phyloP scores from a whole-genome alignment of 2,888 invertebrate genomes.

The Dicyrtomina minuta region DNA sequence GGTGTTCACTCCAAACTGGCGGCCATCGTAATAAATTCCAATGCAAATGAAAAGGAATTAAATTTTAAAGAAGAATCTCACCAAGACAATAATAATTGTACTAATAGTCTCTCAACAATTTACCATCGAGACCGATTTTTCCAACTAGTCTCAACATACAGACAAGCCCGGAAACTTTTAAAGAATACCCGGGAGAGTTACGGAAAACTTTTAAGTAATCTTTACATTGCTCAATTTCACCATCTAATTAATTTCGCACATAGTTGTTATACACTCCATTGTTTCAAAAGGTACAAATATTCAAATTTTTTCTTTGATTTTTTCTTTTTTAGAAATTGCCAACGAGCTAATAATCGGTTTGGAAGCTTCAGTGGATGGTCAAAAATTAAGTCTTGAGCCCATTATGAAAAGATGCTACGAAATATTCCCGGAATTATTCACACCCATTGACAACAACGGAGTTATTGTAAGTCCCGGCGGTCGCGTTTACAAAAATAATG shows the following conservation, averaged over 20 bases:
- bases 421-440: slow-evolving; percentile 61
- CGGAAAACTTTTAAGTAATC: slow-evolving; percentile 49
- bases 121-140: slow-evolving; percentile 47
- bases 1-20: slow-evolving; percentile 46
- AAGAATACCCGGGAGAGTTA: slow-evolving; percentile 46
- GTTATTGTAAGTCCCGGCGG: slow-evolving; percentile 2
- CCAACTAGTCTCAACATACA: slow-evolving; percentile 43
- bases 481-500: slow-evolving; percentile 2
- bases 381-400: slow-evolving; percentile 59
- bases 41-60: slow-evolving; percentile 14
- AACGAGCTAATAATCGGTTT: slow-evolving; percentile 64
- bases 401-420: slow-evolving; percentile 59
- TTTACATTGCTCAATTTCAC: neutral
- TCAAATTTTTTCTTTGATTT: neutral
- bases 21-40: slow-evolving; percentile 32
- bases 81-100: neutral
- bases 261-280: neutral
- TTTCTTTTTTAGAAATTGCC: slow-evolving; percentile 59
- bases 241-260: neutral
- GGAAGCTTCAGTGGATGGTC: slow-evolving; percentile 63
- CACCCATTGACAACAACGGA: slow-evolving; percentile 43
- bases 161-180: slow-evolving; percentile 42
- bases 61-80: neutral
- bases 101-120: neutral
- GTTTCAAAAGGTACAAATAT: neutral